These are phyloP conservation scores for Aporrectodea caliginosa DNA, from an alignment of 1,140 invertebrate genomes.

Conservation along the genomic window DNA sequence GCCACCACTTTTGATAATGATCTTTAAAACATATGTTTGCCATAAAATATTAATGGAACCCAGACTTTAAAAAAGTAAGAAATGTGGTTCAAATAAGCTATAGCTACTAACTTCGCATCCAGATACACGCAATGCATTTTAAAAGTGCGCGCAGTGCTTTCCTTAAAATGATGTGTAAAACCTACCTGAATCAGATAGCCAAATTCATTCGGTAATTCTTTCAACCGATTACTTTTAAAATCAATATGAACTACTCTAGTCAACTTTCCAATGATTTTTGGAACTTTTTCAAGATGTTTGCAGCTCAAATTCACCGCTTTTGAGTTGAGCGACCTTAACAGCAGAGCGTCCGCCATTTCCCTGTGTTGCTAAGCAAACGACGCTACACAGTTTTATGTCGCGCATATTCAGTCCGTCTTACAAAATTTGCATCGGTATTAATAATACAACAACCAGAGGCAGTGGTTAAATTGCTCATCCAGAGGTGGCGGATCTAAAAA, in stretches of 20 bases:
- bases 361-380: too few species aligned
- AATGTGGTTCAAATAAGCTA: neutral
- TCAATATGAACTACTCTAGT: conserved; percentile 40
- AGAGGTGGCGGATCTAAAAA: too few species aligned
- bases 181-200: conserved; percentile 41
- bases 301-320: conserved; percentile 44
- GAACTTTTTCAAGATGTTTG: conserved; percentile 45
- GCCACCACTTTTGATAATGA: too few species aligned
- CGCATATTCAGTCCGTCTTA: too few species aligned
- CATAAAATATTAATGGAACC: too few species aligned
- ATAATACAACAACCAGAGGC: too few species aligned
- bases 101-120: neutral
- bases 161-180: neutral
- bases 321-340: conserved; percentile 41
- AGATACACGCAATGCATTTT: neutral
- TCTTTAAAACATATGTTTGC: too few species aligned
- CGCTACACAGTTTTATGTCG: too few species aligned
- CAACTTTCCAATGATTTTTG: conserved; percentile 45
- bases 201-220: conserved; percentile 44
- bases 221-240: conserved; percentile 46
- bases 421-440: too few species aligned
- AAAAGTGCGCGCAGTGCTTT: neutral
- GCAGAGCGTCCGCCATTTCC: conserved; percentile 45
- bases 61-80: neutral
- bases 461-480: too few species aligned